Evolutionary conservation across 2,113 vertebrate genomes (phyloP), one percentile per base, ranked within the genome.

Genomic region (Prunella fulvescens): DNA sequence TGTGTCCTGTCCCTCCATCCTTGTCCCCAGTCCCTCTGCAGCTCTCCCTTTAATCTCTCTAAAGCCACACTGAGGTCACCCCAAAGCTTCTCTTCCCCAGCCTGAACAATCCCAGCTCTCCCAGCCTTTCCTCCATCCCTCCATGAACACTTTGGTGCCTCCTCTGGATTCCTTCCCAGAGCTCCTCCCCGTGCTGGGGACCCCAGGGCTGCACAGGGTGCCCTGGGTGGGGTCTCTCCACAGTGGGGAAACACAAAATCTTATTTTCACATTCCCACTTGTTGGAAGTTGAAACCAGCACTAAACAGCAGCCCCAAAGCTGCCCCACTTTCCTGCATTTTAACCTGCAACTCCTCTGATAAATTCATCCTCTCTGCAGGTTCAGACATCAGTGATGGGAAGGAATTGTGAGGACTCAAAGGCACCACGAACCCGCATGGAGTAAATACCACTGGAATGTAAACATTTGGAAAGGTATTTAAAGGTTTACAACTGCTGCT

Each of bases 331-430:
- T 19, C 40, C 67, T 66, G 51, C 81, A 35, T 53, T 18, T n/a
- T 11, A 12, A 23, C 40, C 61, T 71, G 60, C 62, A 25, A 0
- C 42, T 78, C 35, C 11, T 18, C 48, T 7, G 35, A 40, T 7
- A 11, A 50, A 62, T 44, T 24, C 50, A 9, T 37, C 17, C 45
- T 45, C 70, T 37, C 24, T 25, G 19, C 13, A 40, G 1, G 9
- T 18, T 42, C 45, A 56, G 9, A 10, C 9, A 4, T 1, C 2
- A 0, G 31, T 0, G 19, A 11, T 4, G 28, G 39, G 16, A 64
- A 44, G 61, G 71, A 74, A 39, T 7, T 3, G 9, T 1, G 12
- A 66, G 64, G 61, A 50, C 4, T 4, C 22, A 14, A 37, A 58
- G 57, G 53, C 76, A 60, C 76, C 67, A 31, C 1, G 42, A 81